phyloP scores from a whole-genome alignment of 2,888 invertebrate genomes.

The Heliothis peltigera region DNA sequence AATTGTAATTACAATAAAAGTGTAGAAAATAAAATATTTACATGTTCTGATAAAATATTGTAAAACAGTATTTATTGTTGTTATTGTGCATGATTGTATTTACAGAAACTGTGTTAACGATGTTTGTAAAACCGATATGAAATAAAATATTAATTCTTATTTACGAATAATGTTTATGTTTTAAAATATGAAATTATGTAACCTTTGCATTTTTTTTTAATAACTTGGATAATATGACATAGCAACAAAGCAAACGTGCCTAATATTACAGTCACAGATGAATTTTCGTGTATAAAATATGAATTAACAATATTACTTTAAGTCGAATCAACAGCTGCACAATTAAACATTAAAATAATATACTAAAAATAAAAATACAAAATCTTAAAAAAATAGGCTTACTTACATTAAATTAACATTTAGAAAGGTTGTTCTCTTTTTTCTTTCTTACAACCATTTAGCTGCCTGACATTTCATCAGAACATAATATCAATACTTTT shows the following conservation, averaged over 20 bases:
- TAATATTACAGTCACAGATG: too few relatives aligned
- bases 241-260: not conserved
- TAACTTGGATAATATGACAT: not conserved
- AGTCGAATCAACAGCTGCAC: not conserved
- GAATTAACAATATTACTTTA: not conserved
- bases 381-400: not conserved
- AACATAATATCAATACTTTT: too few relatives aligned
- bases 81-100: constrained; percentile 26
- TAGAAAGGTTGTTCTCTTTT: not conserved
- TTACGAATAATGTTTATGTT: not conserved
- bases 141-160: not conserved
- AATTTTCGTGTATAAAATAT: too few relatives aligned
- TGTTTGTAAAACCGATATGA: not conserved
- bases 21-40: constrained; percentile 34
- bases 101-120: constrained; percentile 2
- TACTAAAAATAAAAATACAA: not conserved
- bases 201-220: not conserved
- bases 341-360: not conserved
- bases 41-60: constrained; percentile 28
- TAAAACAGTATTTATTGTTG: constrained; percentile 10
- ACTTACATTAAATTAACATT: not conserved
- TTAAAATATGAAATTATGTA: not conserved
- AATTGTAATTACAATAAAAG: constrained; percentile 34
- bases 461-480: too few relatives aligned
- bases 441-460: too few relatives aligned